Conservation (phyloP, 2,113 vertebrate genomes). For the Eurystomus gularis region DNA sequence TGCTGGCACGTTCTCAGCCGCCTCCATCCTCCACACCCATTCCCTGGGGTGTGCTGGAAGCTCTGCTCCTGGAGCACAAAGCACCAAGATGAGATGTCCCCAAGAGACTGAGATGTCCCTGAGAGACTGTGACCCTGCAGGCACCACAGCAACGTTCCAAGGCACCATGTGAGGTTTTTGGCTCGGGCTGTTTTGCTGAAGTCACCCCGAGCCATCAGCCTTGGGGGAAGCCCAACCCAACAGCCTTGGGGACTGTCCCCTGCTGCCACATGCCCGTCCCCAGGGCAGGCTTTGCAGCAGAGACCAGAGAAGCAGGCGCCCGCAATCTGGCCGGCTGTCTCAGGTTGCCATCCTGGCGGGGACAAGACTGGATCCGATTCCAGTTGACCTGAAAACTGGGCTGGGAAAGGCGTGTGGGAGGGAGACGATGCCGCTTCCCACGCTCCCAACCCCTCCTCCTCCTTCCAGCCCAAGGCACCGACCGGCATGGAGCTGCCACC, state of each 20-base stretch:
- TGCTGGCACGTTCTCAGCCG: background rate
- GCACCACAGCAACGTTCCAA: background rate
- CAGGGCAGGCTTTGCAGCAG: background rate
- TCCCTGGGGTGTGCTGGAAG: background rate
- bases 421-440: background rate
- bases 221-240: background rate
- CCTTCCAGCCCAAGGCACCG: background rate
- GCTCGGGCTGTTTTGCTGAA: background rate
- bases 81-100: background rate
- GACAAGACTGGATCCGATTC: background rate
- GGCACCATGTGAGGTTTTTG: background rate
- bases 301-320: background rate
- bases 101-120: rapidly evolving
- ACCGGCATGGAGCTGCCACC: rapidly evolving
- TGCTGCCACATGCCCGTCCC: background rate
- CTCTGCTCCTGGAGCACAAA: background rate
- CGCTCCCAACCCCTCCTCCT: background rate
- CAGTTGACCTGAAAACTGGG: background rate
- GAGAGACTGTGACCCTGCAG: rapidly evolving
- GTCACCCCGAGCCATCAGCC: background rate
- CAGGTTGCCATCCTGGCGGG: background rate
- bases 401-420: background rate
- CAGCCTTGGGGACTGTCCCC: background rate
- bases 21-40: too few species aligned
- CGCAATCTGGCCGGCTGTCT: background rate